These are phyloP conservation scores for Acanthornis magna DNA, from an alignment of 2,797 vertebrate species.

Conservation along the genomic window DNA sequence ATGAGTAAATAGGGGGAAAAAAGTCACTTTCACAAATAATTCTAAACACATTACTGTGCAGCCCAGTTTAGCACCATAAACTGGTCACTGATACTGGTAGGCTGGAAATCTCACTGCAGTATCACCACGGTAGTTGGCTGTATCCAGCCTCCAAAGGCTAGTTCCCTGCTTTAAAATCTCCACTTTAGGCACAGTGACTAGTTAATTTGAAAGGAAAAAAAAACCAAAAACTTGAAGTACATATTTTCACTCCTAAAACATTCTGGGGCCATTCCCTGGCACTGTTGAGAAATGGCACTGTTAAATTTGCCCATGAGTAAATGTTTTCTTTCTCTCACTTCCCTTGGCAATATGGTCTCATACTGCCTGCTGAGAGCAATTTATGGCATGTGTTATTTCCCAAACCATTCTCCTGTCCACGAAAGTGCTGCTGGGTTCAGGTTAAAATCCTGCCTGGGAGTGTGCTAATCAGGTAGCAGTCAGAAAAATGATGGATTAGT, in stretches of 20 bases:
- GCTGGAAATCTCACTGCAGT: background rate
- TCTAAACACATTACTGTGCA: background rate
- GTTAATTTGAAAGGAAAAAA: background rate
- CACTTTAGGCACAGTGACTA: background rate
- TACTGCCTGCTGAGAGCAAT: background rate
- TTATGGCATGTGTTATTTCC: background rate
- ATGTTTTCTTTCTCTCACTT: background rate
- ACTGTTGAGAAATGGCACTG: background rate
- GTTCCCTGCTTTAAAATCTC: background rate
- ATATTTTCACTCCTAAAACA: background rate
- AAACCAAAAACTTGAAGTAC: background rate
- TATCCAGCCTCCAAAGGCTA: background rate
- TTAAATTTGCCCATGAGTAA: background rate
- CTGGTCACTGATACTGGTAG: background rate
- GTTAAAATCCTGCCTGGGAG: background rate
- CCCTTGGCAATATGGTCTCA: background rate
- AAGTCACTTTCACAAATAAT: background rate
- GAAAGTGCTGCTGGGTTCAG: background rate
- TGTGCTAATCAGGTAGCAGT: background rate
- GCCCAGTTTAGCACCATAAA: background rate
- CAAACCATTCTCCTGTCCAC: background rate
- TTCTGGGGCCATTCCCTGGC: background rate
- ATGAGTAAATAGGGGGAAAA: background rate
- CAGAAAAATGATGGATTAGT: background rate
- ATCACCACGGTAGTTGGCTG: rapidly evolving